These are phyloP conservation scores for Hofmannophila pseudospretella DNA, from an alignment of 2,888 invertebrate genomes.

Conservation along the genomic window DNA sequence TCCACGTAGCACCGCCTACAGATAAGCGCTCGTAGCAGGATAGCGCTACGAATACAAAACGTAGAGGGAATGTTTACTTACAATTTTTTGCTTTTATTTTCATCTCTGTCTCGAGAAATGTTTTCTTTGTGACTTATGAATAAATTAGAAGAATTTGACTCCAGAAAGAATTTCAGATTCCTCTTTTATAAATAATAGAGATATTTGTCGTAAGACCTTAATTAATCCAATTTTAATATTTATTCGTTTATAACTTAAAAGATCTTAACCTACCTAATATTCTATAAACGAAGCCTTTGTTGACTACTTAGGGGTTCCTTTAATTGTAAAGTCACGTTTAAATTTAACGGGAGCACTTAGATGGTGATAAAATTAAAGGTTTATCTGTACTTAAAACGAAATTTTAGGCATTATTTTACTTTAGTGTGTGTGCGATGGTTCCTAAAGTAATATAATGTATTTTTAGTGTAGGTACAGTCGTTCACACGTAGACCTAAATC, in stretches of 20 bases:
- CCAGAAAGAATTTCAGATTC: too few relatives aligned
- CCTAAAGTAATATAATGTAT: too few relatives aligned
- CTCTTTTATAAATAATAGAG: too few relatives aligned
- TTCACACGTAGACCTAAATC: too few relatives aligned
- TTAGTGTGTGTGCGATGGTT: neutral
- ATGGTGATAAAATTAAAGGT: neutral
- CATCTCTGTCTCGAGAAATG: neutral
- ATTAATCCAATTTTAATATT: too few relatives aligned
- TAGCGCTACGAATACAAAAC: conserved; percentile 2
- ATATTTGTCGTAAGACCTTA: too few relatives aligned
- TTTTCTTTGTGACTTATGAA: neutral
- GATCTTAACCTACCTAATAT: too few relatives aligned
- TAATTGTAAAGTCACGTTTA: neutral
- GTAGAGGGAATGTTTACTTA: neutral
- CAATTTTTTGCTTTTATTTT: neutral
- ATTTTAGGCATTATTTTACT: neutral
- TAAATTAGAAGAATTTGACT: neutral
- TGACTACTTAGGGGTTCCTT: neutral
- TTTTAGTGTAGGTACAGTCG: too few relatives aligned
- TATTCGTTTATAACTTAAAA: too few relatives aligned
- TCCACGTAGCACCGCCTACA: neutral
- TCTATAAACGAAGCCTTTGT: too few relatives aligned
- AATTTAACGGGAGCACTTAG: neutral
- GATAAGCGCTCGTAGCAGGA: neutral
- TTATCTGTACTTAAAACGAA: neutral